Percentiles rank a stretch among this genome's conserved stretches.
Conservation (phyloP, 2,113 vertebrate species). For the Bufo bufo region DNA sequence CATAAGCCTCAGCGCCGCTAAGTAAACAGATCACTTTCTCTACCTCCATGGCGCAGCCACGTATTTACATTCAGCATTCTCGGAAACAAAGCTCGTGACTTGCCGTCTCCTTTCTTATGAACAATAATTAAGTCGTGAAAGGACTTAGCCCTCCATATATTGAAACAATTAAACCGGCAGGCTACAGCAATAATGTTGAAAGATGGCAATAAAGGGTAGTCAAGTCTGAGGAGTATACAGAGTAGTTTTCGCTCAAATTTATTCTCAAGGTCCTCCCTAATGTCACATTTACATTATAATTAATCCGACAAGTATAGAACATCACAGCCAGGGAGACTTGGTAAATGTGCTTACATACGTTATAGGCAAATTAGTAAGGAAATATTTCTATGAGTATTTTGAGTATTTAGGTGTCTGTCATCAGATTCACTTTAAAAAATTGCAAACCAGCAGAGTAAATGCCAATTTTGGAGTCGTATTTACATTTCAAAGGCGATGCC, state of each 20-base stretch:
- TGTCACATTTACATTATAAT: constrained; percentile 57
- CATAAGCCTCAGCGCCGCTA: neutral
- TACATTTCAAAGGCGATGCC: neutral
- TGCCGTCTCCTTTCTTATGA: constrained; percentile 48
- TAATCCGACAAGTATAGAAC: constrained; percentile 43
- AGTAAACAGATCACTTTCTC: constrained; percentile 17
- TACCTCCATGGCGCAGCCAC: neutral
- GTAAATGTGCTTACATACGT: constrained; percentile 24
- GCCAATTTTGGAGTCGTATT: neutral
- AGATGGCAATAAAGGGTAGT: constrained; percentile 53
- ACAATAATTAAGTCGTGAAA: constrained; percentile 53
- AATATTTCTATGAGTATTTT: constrained; percentile 25
- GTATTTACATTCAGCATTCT: constrained; percentile 44
- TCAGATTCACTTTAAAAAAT: neutral
- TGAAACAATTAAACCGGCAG: constrained; percentile 51
- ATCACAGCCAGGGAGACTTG: constrained; percentile 18
- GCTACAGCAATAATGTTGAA: constrained; percentile 52
- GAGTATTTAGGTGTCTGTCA: neutral
- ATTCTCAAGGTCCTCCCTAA: constrained; percentile 55
- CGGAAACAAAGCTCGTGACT: constrained; percentile 43
- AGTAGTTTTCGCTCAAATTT: constrained; percentile 32
- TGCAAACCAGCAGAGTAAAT: neutral
- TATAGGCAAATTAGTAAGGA: constrained; percentile 15
- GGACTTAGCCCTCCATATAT: constrained; percentile 43
- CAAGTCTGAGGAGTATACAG: constrained; percentile 50